Evolutionary conservation across 1,140 invertebrate genomes (phyloP), one percentile per base, ranked within the genome.

Genomic region (Drosophila bocki): DNA sequence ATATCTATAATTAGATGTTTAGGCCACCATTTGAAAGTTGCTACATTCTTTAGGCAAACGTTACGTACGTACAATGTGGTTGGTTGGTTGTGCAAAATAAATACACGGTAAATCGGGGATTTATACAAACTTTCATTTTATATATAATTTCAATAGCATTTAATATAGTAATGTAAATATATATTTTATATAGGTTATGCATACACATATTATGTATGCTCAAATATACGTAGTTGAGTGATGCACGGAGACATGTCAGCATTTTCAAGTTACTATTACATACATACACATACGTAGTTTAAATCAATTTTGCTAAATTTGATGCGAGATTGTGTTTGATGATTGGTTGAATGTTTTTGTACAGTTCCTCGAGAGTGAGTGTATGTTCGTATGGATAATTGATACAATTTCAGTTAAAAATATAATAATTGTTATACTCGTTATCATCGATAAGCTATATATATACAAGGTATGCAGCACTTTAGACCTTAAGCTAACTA

Each of bases 211-310:
- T 42, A 17, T 64, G 54, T 70, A 54, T 64, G 22, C 44, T 50
- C 33, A 53, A 75, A 77, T 67, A 78, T 88, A 56, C 35, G 53
- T 56, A 88, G 77, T 87, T 88, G 82, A 87, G 85, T 87, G 83
- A 87, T 87, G 83, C 83, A 82, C 83, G 85, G 67, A 78, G 75
- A 84, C 78, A 54, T 69, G 63, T 88, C 72, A 88, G 84, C 84
- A 87, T 84, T 88, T 75, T 76, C 45, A 63, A 45, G 61, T 60
- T 71, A 82, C 48, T 76, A 76, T 54, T 54, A 37, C 33, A 51
- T 33, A 33, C n/a, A 17, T 51, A 32, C 58, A 22, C 22, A 22
- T 22, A 22, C 22, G 74, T 87, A 79, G 64, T 74, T 75, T 78
- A 88, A 84, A 77, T 65, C 63, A 87, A 87, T 87, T 87, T 87